Base-by-base conservation (phyloP, 2,797 vertebrate genomes). In the Gallirallus australis region DNA sequence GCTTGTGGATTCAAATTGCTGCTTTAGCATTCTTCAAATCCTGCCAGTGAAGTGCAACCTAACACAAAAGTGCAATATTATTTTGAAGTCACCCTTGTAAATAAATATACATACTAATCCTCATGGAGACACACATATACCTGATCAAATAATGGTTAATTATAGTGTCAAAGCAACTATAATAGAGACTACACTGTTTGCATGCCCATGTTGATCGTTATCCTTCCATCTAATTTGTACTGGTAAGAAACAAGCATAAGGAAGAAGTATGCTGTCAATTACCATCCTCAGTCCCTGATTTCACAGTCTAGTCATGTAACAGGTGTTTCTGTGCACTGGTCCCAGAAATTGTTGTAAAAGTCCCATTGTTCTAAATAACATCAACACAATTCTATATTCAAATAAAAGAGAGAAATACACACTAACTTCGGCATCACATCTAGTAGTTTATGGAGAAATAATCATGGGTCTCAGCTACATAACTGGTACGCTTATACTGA, bases 171-270 rank as follows among this genome's bases (percentile, higher is more conserved):
- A 96, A 96, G 83, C 70, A 97, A 59, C 79, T 95, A 25, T 86
- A 81, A 76, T 57, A 92, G 48, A 89, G 18, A 45, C 27, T 3
- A 11, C 56, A 13, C 60, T 90, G 77, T 86, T 96, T 77, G 92
- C 57, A 0, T 92, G 94, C 45, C 89, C 72, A 0, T 88, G 70
- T 66, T 83, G 80, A 75, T 96, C 82, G 23, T 86, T 93, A 92
- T 96, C 89, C 35, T 96, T 94, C 82, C 73, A 88, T n/a, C 89
- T 88, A 6, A 33, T 87, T 80, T 96, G 82, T 33, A 89, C 82
- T 33, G 72, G 89, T 87, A 96, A 82, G 69, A 96, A 94, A 37
- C 52, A 95, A 31, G 48, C 28, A 11, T 59, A 94, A 54, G 31
- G 61, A 56, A 45, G 42, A 45, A 19, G 63, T 40, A 3, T 25